Base-by-base conservation (phyloP, 2,888 invertebrate genomes). In the Drosophila subquinaria region DNA sequence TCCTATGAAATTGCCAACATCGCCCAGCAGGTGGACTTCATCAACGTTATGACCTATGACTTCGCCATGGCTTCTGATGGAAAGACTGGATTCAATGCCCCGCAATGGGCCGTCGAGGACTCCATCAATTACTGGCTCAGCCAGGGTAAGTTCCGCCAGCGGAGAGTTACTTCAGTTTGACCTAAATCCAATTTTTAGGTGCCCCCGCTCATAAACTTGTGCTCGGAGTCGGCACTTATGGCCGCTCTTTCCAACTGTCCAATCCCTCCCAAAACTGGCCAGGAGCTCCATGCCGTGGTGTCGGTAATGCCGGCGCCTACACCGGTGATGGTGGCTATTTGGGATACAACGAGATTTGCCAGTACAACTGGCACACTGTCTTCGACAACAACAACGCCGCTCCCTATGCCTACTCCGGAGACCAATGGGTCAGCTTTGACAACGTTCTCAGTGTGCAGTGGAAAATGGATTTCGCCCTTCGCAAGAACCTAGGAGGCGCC, bases 401-500 rank as follows among this genome's bases (percentile, higher is more conserved):
- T 9, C 98, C 98, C 0, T 97, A 97, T 85, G 97, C 98, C 4
- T 96, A 93, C 92, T 95, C 94, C 3, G 96, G 95, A 11, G 96
- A 97, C 92, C 97, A 98, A 92, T 98, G 98, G 97, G 97, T 98
- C 6, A 97, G 97, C 0, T 98, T 96, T 89, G 98, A 98, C 90
- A 97, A 98, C 89, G 95, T 96, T 64, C 95, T 95, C 20, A 97
- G 97, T 56, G 96, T 96, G 0, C 94, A 94, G 88, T 95, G 94
- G 90, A 98, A 98, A 94, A 95, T 97, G 0, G 95, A 95, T 82
- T 98, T 97, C 87, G 97, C 97, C 0, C 96, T 95, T 43, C 95
- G 96, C 68, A 95, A 96, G 79, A 95, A 95, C 62, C 94, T 98
- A 13, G 97, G 97, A 82, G 98, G 98, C 89, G 79, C 90, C 80